Evolutionary conservation across 2,888 invertebrate species (phyloP).

Genomic region (Adelognathus sp.): DNA sequence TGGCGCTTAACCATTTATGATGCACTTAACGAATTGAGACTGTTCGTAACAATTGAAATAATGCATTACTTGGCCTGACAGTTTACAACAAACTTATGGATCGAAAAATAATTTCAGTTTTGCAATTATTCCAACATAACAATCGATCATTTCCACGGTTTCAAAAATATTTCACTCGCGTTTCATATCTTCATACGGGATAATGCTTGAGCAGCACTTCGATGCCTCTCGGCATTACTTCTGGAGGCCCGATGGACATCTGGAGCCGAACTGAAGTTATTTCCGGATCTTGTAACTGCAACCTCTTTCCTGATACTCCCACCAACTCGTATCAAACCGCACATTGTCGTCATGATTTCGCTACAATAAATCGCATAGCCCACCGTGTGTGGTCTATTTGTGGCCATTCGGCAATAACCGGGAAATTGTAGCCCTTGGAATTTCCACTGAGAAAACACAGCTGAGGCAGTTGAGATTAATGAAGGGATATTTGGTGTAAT

Average conservation of each 20-base stretch:
- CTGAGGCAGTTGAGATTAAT: no score
- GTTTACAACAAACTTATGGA: neutral
- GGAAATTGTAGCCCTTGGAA: neutral
- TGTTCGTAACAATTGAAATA: neutral
- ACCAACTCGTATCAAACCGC: slow-evolving; percentile 43
- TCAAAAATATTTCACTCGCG: slow-evolving; percentile 5
- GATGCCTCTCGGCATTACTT: slow-evolving; percentile 32
- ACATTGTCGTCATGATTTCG: slow-evolving; percentile 34
- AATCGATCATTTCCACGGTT: neutral
- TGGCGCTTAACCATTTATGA: neutral
- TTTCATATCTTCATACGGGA: neutral
- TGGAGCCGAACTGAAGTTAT: slow-evolving; percentile 73
- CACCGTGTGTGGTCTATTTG: slow-evolving; percentile 25
- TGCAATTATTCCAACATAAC: neutral
- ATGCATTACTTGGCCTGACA: no score
- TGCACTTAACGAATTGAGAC: neutral
- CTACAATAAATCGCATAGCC: slow-evolving; percentile 21
- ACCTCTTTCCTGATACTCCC: slow-evolving; percentile 53
- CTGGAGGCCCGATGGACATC: slow-evolving; percentile 63
- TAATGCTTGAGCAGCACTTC: neutral
- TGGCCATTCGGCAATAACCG: slow-evolving; percentile 5
- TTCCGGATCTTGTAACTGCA: slow-evolving; percentile 70
- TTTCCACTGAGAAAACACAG: neutral
- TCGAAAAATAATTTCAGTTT: neutral
- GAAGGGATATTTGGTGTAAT: no score